Evolutionary conservation across 2,797 vertebrate genomes (phyloP).

Genomic region (Esox masquinongy): DNA sequence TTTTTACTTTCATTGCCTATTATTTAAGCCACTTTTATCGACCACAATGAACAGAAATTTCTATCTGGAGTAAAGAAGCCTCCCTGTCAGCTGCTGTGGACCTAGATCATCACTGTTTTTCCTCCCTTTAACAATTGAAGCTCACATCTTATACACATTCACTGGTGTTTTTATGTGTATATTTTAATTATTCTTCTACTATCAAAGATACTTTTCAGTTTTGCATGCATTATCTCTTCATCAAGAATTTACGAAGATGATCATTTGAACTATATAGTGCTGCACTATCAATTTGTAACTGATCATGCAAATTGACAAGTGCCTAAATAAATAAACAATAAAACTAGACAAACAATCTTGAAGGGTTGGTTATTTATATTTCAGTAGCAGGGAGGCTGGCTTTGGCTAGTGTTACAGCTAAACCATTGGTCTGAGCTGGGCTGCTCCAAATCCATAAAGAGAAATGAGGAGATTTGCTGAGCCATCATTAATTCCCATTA

Average conservation of each 20-base stretch:
- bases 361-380: constrained; percentile 48
- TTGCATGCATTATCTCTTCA: not conserved
- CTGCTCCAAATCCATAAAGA: constrained; percentile 46
- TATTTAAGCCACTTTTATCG: too few relatives aligned
- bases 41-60: too few relatives aligned
- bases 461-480: constrained; percentile 50
- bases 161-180: too few relatives aligned
- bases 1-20: too few relatives aligned
- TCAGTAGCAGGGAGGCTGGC: constrained; percentile 22
- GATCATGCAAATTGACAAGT: constrained; percentile 11
- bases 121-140: too few relatives aligned
- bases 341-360: constrained; percentile 36
- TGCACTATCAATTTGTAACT: constrained; percentile 11
- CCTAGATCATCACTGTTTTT: too few relatives aligned
- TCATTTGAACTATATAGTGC: not conserved
- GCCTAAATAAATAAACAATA: constrained; percentile 37
- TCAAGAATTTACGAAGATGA: not conserved
- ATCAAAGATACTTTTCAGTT: not conserved
- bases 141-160: too few relatives aligned
- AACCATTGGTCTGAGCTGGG: constrained; percentile 41
- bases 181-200: too few relatives aligned
- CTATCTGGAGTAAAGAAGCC: too few relatives aligned
- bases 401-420: constrained; percentile 42
- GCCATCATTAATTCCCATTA: constrained; percentile 50
- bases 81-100: too few relatives aligned